Evolutionary conservation across 2,797 vertebrate genomes (phyloP), one percentile per base, ranked within the genome.

Genomic region (Acipenser oxyrinchus): DNA sequence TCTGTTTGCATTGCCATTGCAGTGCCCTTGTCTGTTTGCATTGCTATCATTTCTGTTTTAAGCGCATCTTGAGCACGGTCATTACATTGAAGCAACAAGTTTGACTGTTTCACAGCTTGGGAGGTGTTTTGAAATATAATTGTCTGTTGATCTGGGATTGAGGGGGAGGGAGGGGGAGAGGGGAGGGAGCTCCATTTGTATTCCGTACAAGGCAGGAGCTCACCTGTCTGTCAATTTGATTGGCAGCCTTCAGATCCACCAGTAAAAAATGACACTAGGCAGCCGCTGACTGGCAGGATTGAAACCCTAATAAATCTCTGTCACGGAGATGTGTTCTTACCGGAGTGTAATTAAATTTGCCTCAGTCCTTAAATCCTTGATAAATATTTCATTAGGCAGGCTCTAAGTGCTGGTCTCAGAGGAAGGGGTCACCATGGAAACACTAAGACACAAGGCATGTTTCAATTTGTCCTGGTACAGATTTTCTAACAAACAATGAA

Each of bases 361-460:
- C 82, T 77, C 71, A 75, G 78, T 82, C 74, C 81, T 78, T 77
- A 79, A 84, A 86, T 81, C 81, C 79, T 73, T 76, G 79, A 84
- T 86, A 85, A 81, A 87, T 87, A 86, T 87, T 88, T 87, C 79
- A 87, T 87, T 83, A 84, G 80, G 76, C 74, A 37, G 65, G 73
- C 74, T 81, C 72, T 51, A 50, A 66, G 78, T 83, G 79, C 79
- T n/a, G 10, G 6, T 11, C 6, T 11, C 6, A n/a, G 55, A 58
- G 55, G 10, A 84, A 81, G 77, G 71, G 76, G 75, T 74, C 71
- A 63, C 76, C 61, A 63, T 72, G 76, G 65, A 80, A 80, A 81
- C 23, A 37, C 2, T 37, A 37, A 37, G 23, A 37, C 23, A 37
- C 23, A 37, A 37, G 23, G 3, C 23, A 37, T 37, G 23, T 37